Evolutionary conservation across 2,113 vertebrate species (phyloP), one percentile per base, ranked within the genome.

Genomic region (Toxotes chatareus): DNA sequence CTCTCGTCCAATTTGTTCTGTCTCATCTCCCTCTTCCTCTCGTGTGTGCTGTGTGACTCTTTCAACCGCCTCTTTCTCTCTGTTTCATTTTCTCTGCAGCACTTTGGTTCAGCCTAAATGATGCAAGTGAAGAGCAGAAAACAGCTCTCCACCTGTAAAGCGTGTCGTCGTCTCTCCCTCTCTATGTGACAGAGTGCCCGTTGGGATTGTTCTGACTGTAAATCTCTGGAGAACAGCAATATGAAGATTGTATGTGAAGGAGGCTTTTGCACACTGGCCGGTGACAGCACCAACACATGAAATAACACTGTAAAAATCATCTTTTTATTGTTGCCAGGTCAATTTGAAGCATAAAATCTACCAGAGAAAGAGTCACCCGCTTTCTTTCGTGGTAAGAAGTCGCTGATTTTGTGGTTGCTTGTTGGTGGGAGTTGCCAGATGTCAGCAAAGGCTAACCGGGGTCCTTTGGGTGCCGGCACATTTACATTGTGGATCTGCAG

Each of bases 1-100:
- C 62, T 79, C 46, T 64, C n/a, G 51, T 75, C 80, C 56, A 67
- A 78, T 83, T 80, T 71, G 40, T 85, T 85, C 68, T 6, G 40
- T 72, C 73, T 79, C 76, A 72, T 82, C 61, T 62, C 21, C 59
- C 62, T 46, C 32, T 10, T 21, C 23, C 31, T 40, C 14, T 1
- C 1, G 10, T 66, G 27, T 53, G 73, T 72, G 23, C 55, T 65
- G 49, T 61, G 31, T 74, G 36, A 4, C 10, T 44, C 62, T 63
- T 7, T 0, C 62, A 55, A n/a, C 6, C 17, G 9, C 67, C 36
- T 38, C 53, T 62, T 49, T 16, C 16, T 55, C 44, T 31, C 23
- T 3, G 23, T 88, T 69, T 79, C 57, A 79, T 79, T 76, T 73
- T 56, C 70, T 31, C 71, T 66, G 51, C 13, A 4, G 66, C 32